phyloP scores from a whole-genome alignment of 2,888 invertebrate species.

The Sarcophaga variegata region DNA sequence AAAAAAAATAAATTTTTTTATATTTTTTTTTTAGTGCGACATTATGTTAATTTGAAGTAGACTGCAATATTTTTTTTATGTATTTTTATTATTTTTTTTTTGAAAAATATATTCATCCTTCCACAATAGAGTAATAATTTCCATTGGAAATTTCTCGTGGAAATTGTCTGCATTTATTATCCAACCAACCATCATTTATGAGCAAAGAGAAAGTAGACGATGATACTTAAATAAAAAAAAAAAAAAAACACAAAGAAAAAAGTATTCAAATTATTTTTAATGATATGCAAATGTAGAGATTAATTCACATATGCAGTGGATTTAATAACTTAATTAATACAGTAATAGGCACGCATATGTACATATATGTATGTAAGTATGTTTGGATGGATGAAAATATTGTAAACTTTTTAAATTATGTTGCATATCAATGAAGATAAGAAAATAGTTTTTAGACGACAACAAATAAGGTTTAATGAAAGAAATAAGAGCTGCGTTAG shows the following conservation, averaged over 20 bases:
- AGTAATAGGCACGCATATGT: neutral
- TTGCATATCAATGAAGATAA: too few species aligned
- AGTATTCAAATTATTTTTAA: neutral
- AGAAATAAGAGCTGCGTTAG: too few species aligned
- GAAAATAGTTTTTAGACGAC: too few species aligned
- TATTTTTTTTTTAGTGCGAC: neutral
- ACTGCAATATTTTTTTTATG: conserved; percentile 33
- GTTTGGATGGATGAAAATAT: too few species aligned
- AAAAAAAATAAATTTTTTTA: neutral
- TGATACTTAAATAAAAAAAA: neutral
- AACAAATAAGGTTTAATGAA: too few species aligned
- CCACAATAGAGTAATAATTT: neutral
- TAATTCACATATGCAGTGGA: neutral
- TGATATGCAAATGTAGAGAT: neutral
- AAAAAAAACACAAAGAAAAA: conserved; percentile 2
- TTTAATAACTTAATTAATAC: conserved; percentile 16
- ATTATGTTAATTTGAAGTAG: conserved; percentile 59
- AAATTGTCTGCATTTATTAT: conserved; percentile 30
- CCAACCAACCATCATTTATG: conserved; percentile 13
- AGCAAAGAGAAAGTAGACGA: neutral
- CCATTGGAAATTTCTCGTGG: neutral
- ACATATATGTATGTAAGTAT: too few species aligned
- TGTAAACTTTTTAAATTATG: too few species aligned
- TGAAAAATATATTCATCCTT: neutral
- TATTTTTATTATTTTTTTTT: too few species aligned